These are phyloP conservation scores for Sepiola atlantica DNA, from an alignment of 2,888 invertebrate species.

Conservation along the genomic window DNA sequence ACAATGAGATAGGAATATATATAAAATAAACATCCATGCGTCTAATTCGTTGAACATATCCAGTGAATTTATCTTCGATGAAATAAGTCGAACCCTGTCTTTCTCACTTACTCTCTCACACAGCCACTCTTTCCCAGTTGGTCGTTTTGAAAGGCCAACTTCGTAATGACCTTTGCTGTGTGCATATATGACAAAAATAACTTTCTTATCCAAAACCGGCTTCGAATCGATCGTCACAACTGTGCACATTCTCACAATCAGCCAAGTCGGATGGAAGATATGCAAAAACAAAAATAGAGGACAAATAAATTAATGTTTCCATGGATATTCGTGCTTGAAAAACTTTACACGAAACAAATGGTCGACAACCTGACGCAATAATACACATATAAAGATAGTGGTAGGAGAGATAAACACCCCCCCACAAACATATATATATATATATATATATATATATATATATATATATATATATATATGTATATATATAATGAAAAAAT, in stretches of 20 bases:
- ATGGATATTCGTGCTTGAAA: background rate
- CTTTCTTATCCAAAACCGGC: background rate
- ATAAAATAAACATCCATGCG: background rate
- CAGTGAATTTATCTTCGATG: background rate
- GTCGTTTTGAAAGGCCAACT: background rate
- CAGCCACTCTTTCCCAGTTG: background rate
- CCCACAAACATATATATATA: no score
- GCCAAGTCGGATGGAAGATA: background rate
- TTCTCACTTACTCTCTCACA: no score
- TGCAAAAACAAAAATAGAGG: background rate
- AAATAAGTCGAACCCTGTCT: background rate
- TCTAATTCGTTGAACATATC: background rate
- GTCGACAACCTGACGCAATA: no score
- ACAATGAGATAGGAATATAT: background rate
- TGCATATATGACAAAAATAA: background rate
- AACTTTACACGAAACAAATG: no score
- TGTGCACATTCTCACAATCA: background rate
- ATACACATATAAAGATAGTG: no score
- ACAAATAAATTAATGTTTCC: background rate
- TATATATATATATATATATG: no score
- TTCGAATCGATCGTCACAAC: background rate
- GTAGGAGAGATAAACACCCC: no score
- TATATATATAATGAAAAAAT: no score
- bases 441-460: no score
- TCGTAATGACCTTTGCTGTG: background rate